These are phyloP conservation scores for Passerculus sandwichensis DNA, from an alignment of 2,797 vertebrate genomes.

Conservation along the genomic window DNA sequence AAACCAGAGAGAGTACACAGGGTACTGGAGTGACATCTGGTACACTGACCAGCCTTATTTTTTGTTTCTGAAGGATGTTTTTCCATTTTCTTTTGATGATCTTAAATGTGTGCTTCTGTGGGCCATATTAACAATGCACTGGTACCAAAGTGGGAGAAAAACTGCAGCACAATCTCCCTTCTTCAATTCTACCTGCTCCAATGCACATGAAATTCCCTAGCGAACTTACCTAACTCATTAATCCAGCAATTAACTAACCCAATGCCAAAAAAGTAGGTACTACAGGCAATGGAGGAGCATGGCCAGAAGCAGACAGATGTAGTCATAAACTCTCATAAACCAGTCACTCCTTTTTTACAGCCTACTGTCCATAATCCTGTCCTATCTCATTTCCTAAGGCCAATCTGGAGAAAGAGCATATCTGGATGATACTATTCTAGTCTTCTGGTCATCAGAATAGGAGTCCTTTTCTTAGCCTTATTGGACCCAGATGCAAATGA, in stretches of 20 bases:
- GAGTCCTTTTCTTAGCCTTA: background rate
- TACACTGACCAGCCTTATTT: background rate
- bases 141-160: background rate
- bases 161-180: background rate
- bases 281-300: fast-evolving
- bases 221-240: background rate
- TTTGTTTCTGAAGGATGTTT: background rate
- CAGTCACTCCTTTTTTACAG: background rate
- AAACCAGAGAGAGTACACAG: background rate
- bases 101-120: fast-evolving
- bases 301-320: background rate
- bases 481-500: background rate
- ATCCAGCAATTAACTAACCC: background rate
- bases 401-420: background rate
- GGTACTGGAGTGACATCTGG: background rate
- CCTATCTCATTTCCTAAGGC: background rate
- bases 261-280: background rate
- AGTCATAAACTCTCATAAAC: background rate
- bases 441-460: background rate
- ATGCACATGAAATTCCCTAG: background rate
- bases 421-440: background rate
- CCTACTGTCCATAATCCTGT: background rate
- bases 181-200: background rate
- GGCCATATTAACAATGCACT: background rate
- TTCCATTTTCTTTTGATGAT: background rate